Evolutionary conservation across 2,113 vertebrate species (phyloP), one percentile per base, ranked within the genome.

Genomic region (Peromyscus californicus): DNA sequence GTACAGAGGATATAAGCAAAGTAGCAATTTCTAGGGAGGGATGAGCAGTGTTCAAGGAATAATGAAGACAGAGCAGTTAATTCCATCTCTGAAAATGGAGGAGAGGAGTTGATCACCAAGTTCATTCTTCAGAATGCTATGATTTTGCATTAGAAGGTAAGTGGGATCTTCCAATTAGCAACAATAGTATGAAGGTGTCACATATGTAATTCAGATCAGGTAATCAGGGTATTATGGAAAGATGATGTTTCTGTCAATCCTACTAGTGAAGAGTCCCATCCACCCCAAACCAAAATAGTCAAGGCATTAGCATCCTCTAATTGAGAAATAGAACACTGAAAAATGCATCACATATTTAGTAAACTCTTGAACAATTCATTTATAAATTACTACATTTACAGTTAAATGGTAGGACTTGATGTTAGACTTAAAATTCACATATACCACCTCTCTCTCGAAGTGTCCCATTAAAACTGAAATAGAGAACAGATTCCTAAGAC

Each of bases 381-480:
- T 96, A 95, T 84, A 67, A 17, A 82, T n/a, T n/a, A 88, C 80
- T 24, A n/a, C 31, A 91, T 63, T 54, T 57, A 24, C 8, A 76
- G 22, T 70, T 61, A 57, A 97, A 33, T 6, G 80, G 15, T 26
- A 90, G 33, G 65, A 75, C 11, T 36, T 69, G 57, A 65, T 63
- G 17, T 9, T 45, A 92, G 59, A 80, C 69, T 76, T 79, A 65
- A 84, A 31, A n/a, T 7, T 92, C 76, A 89, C n/a, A 31, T 48
- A 29, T 31, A 29, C 45, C 21, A 75, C 75, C 17, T 5, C 0
- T 76, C 85, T 42, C 59, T 51, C 36, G 48, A 67, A 93, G 61
- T 79, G 51, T n/a, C 8, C 74, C 65, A 45, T 6, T 89, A 75
- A 89, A 92, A 87, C 79, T 48, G 87, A 96, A 65, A 93, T 33